Evolutionary conservation across 2,888 invertebrate species (phyloP).

Genomic region (Dolichopus griseipennis): DNA sequence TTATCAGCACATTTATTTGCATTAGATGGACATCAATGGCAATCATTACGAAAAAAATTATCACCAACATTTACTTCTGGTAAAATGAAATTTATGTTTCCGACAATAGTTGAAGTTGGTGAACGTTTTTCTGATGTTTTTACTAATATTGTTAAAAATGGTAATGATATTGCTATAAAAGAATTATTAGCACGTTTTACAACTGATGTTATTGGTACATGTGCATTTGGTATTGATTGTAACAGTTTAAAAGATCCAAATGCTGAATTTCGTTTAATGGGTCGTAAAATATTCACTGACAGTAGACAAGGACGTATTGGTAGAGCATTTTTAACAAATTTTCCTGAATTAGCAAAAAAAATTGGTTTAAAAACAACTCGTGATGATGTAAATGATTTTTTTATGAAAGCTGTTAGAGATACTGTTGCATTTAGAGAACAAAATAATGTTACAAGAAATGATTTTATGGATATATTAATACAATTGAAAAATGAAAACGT

Average conservation of each 20-base stretch:
- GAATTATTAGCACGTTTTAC: constrained; percentile 36
- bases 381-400: constrained; percentile 15
- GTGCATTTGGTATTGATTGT: constrained; percentile 37
- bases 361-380: constrained; percentile 28
- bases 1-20: constrained; percentile 34
- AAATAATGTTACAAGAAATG: constrained; percentile 32
- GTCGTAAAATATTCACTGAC: constrained; percentile 17
- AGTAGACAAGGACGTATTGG: constrained; percentile 24
- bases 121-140: constrained; percentile 20
- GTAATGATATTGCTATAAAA: constrained; percentile 30
- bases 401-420: constrained; percentile 21
- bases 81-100: constrained; percentile 46
- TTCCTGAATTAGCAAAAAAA: constrained; percentile 29
- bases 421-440: constrained; percentile 31
- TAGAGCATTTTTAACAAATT: constrained; percentile 28
- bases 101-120: constrained; percentile 32
- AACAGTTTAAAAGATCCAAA: constrained; percentile 32
- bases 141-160: constrained; percentile 13
- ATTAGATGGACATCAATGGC: constrained; percentile 42
- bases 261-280: constrained; percentile 27
- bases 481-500: constrained; percentile 29
- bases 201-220: constrained; percentile 40
- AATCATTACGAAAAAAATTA: constrained; percentile 39
- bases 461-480: constrained; percentile 42
- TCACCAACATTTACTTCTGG: constrained; percentile 46